Evolutionary conservation across 2,113 vertebrate species (phyloP).

Genomic region (Phylloscopus whistleri): DNA sequence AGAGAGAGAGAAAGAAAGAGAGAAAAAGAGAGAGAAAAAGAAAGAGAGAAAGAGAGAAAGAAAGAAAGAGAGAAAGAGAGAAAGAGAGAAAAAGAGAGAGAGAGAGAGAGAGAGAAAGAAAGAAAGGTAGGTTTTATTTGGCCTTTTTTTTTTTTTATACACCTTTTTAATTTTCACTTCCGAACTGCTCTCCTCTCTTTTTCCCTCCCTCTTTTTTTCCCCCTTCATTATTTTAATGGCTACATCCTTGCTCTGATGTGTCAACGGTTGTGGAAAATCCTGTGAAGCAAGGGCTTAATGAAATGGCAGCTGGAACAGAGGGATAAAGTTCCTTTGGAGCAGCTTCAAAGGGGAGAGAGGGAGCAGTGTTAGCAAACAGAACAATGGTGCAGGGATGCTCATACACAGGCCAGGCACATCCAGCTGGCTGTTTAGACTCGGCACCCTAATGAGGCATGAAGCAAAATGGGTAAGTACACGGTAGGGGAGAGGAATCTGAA

Average conservation of each 20-base stretch:
- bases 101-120: no score
- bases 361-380: not conserved
- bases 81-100: no score
- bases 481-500: not conserved
- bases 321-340: conserved; percentile 77
- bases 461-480: conserved; percentile 25
- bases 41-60: no score
- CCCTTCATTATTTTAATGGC: conserved; percentile 71
- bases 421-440: conserved; percentile 53
- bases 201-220: not conserved
- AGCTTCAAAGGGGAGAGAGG: conserved; percentile 68
- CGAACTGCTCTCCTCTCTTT: not conserved
- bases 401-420: conserved; percentile 56
- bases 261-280: conserved; percentile 74
- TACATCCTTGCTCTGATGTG: conserved; percentile 70
- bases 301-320: conserved; percentile 74
- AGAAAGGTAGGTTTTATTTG: no score
- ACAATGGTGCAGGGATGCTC: conserved; percentile 57
- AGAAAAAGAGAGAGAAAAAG: no score
- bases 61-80: no score
- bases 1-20: no score
- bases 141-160: not conserved
- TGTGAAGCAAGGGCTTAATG: conserved; percentile 72
- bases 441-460: conserved; percentile 62
- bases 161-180: conserved; percentile 58